phyloP scores from a whole-genome alignment of 2,113 vertebrate species.

The Dinomys branickii region DNA sequence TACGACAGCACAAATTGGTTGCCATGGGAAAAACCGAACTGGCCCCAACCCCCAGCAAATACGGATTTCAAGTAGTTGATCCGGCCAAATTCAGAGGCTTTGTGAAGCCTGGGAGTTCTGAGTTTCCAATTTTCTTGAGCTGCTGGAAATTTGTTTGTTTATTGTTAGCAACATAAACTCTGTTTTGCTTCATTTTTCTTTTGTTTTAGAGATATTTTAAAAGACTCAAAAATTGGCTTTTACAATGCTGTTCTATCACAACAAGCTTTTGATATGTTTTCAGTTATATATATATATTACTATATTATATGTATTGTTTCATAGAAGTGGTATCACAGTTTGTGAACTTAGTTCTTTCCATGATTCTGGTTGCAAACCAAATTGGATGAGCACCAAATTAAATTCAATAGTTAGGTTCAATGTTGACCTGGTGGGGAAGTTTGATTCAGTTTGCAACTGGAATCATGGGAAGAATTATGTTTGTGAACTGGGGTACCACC shows the following conservation, averaged over 20 bases:
- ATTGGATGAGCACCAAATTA: neutral
- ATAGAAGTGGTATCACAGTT: neutral
- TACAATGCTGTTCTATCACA: slow-evolving; percentile 19
- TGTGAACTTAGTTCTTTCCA: neutral
- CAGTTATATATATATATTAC: neutral
- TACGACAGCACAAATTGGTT: slow-evolving; percentile 68
- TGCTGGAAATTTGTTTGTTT: slow-evolving; percentile 72
- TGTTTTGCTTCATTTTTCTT: slow-evolving; percentile 41
- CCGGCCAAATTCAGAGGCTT: slow-evolving; percentile 60
- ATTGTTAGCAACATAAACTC: slow-evolving; percentile 68
- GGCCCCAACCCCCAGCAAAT: slow-evolving; percentile 62
- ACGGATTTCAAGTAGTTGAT: slow-evolving; percentile 61
- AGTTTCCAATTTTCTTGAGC: slow-evolving; percentile 62
- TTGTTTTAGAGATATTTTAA: slow-evolving; percentile 27
- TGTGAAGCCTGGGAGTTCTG: slow-evolving; percentile 48
- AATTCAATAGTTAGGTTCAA: neutral
- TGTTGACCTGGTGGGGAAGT: neutral
- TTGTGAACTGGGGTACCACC: neutral
- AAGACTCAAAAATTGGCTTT: slow-evolving; percentile 24
- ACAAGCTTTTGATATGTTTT: neutral
- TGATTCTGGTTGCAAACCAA: neutral
- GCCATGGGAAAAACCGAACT: slow-evolving; percentile 74
- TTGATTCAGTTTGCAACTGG: neutral
- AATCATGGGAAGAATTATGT: neutral
- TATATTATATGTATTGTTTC: neutral